These are phyloP conservation scores for Glaucopsyche alexis DNA, from an alignment of 2,888 invertebrate species.

Conservation along the genomic window DNA sequence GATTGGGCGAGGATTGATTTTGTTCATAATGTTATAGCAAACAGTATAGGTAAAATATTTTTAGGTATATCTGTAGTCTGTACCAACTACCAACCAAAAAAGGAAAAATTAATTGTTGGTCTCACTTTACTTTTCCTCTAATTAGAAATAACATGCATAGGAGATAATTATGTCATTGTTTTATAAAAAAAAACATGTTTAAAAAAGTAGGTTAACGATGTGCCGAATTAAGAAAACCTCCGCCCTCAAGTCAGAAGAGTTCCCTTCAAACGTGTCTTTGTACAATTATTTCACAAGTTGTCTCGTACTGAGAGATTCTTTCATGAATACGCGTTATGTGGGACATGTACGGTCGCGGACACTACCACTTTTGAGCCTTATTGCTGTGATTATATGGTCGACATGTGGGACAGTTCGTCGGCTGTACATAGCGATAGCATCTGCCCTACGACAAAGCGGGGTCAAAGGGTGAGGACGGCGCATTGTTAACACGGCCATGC, in stretches of 20 bases:
- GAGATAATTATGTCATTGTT: not conserved
- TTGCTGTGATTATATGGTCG: not conserved
- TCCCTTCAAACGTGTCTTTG: conserved; percentile 24
- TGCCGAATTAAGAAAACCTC: conserved; percentile 22
- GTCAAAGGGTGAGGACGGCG: conserved; percentile 68
- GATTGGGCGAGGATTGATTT: too few relatives aligned
- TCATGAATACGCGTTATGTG: conserved; percentile 24
- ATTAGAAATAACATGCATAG: not conserved
- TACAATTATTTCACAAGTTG: conserved; percentile 29
- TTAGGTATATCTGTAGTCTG: too few relatives aligned
- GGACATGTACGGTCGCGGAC: conserved; percentile 21
- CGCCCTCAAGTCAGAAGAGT: not conserved
- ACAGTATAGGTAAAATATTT: too few relatives aligned
- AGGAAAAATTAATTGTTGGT: too few relatives aligned
- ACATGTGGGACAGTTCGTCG: not conserved
- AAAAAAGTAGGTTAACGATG: conserved; percentile 11
- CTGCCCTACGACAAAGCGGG: conserved; percentile 63
- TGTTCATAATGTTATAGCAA: too few relatives aligned
- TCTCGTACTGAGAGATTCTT: conserved; percentile 23
- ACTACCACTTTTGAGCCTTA: not conserved
- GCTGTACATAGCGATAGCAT: conserved; percentile 52
- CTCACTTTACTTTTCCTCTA: too few relatives aligned
- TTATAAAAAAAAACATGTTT: not conserved
- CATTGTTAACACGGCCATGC: conserved; percentile 75
- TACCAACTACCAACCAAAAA: too few relatives aligned